Conservation (phyloP, 2,797 vertebrate species). For the Adrianichthys oophorus region DNA sequence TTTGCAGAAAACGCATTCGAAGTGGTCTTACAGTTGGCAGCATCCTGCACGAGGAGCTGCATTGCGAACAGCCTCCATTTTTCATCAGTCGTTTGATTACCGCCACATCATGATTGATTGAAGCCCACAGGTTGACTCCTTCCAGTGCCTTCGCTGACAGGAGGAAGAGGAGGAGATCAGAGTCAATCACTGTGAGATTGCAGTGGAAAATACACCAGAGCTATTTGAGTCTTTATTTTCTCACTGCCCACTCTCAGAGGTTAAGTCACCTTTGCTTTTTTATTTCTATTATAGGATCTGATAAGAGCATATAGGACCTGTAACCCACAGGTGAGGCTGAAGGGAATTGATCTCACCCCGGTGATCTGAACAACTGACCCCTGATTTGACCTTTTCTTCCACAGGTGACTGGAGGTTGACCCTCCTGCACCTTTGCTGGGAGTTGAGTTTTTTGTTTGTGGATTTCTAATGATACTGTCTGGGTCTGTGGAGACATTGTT, state of each 20-base stretch:
- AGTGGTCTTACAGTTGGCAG: constrained; percentile 51
- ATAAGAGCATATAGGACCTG: neutral
- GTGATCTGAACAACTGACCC: neutral
- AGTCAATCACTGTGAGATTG: constrained; percentile 1
- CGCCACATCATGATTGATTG: constrained; percentile 73
- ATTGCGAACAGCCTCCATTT: constrained; percentile 74
- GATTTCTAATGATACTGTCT: neutral
- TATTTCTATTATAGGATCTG: neutral
- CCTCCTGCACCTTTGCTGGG: constrained; percentile 1
- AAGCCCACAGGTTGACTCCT: constrained; percentile 59
- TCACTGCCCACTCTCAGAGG: neutral
- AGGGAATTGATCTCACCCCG: neutral
- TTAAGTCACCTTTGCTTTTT: neutral
- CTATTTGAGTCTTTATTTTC: constrained; percentile 5
- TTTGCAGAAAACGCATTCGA: constrained; percentile 52
- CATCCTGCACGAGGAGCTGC: constrained; percentile 52
- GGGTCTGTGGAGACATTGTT: neutral
- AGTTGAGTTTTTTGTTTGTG: neutral
- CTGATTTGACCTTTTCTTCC: neutral
- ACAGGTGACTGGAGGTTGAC: constrained; percentile 1
- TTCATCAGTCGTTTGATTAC: constrained; percentile 79
- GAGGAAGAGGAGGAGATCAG: constrained; percentile 28
- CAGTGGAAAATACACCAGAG: neutral
- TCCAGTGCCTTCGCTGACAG: constrained; percentile 32
- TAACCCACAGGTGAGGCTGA: neutral